These are phyloP conservation scores for Orchesella cincta DNA, from an alignment of 1,140 invertebrate genomes.

Conservation along the genomic window DNA sequence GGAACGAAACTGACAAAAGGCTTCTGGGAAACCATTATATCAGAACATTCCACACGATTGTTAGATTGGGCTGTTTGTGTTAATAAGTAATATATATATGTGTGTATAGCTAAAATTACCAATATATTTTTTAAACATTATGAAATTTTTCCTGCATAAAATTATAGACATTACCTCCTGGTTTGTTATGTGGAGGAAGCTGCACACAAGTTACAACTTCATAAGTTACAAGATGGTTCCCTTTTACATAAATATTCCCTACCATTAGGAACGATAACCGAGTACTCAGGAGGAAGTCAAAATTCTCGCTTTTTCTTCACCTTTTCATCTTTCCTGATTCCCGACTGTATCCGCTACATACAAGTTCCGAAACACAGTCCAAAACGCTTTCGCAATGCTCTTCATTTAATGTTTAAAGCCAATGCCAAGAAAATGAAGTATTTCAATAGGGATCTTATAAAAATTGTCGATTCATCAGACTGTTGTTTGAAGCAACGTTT, in stretches of 20 bases:
- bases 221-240: constrained; percentile 73
- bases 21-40: constrained; percentile 61
- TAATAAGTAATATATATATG: constrained; percentile 58
- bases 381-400: constrained; percentile 92
- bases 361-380: background rate
- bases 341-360: background rate
- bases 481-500: constrained; percentile 90
- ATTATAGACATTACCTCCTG: constrained; percentile 72
- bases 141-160: background rate
- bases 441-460: background rate
- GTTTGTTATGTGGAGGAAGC: constrained; percentile 92
- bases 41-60: constrained; percentile 82
- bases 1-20: background rate
- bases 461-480: constrained; percentile 63
- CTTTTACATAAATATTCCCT: constrained; percentile 72
- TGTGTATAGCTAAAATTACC: background rate
- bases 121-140: background rate
- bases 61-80: constrained; percentile 83
- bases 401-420: no score
- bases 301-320: constrained; percentile 78
- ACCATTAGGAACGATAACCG: constrained; percentile 80
- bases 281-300: constrained; percentile 79
- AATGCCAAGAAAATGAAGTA: constrained; percentile 64
- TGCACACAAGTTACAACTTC: constrained; percentile 75
- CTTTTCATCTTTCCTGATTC: constrained; percentile 59